Evolutionary conservation across 1,140 invertebrate species (phyloP).

Genomic region (Lethocerus indicus): DNA sequence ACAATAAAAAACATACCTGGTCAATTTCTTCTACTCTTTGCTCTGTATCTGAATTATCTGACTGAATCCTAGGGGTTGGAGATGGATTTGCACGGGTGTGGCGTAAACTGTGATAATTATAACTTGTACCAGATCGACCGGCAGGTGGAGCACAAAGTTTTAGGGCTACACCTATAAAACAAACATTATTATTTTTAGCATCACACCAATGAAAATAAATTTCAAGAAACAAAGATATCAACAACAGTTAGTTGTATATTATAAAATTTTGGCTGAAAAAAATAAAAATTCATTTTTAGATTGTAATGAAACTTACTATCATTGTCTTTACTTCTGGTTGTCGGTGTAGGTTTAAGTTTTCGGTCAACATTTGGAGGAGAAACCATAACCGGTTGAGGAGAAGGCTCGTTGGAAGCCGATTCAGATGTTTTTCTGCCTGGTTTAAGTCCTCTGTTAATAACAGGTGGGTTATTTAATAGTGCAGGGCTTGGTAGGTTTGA

Average conservation of each 20-base stretch:
- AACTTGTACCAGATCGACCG: constrained; percentile 13
- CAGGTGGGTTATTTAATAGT: constrained; percentile 32
- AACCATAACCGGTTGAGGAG: constrained; percentile 20
- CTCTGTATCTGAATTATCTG: constrained; percentile 5
- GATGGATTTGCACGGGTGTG: constrained; percentile 22
- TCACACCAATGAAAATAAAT: not conserved
- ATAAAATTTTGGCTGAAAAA: not conserved
- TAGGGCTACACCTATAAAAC: constrained; percentile 6
- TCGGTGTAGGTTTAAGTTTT: constrained; percentile 30
- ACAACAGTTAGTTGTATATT: not conserved
- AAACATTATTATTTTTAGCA: not conserved
- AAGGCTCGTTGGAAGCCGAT: constrained; percentile 21
- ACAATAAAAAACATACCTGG: not conserved
- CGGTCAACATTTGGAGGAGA: constrained; percentile 34
- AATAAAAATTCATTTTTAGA: not conserved
- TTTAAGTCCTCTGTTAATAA: constrained; percentile 61
- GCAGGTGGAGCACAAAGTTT: constrained; percentile 19
- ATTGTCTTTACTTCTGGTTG: constrained; percentile 4
- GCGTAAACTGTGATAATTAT: constrained; percentile 13
- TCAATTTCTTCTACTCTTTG: constrained; percentile 1
- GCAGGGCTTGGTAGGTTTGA: constrained; percentile 36
- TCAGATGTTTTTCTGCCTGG: constrained; percentile 45
- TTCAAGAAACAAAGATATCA: not conserved
- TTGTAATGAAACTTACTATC: constrained; percentile 13
- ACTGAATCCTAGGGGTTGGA: constrained; percentile 18